Conservation (phyloP, 1,140 invertebrate species). For the Mesaphorura yosii region DNA sequence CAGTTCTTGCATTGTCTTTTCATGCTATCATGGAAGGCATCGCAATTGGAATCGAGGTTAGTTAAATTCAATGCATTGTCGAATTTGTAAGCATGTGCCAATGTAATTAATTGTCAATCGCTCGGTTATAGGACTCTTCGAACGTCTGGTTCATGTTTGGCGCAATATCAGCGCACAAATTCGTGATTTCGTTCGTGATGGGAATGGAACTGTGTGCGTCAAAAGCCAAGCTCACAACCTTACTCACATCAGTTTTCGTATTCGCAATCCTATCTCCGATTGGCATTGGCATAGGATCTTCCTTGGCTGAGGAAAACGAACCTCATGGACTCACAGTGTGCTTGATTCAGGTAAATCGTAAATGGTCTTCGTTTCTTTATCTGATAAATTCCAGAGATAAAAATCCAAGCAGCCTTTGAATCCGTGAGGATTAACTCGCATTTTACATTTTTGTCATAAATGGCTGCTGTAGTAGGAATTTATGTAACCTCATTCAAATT, state of each 20-base stretch:
- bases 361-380: no score
- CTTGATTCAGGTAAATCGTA: constrained; percentile 19
- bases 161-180: constrained; percentile 76
- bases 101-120: background rate
- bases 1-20: constrained; percentile 74
- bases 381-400: no score
- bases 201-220: constrained; percentile 56
- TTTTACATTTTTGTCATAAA: no score
- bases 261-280: constrained; percentile 68
- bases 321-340: constrained; percentile 3
- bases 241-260: constrained; percentile 51
- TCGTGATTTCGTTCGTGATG: constrained; percentile 77
- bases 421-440: no score
- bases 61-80: background rate
- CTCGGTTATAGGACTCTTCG: constrained; percentile 25
- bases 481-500: no score
- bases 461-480: no score
- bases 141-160: constrained; percentile 68
- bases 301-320: constrained; percentile 43
- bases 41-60: constrained; percentile 29
- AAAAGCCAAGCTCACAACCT: constrained; percentile 16
- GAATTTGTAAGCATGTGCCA: no score
- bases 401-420: no score
- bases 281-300: constrained; percentile 46
- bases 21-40: constrained; percentile 81